Evolutionary conservation across 2,113 vertebrate genomes (phyloP), one percentile per base, ranked within the genome.

Genomic region (Hypomesus transpacificus): DNA sequence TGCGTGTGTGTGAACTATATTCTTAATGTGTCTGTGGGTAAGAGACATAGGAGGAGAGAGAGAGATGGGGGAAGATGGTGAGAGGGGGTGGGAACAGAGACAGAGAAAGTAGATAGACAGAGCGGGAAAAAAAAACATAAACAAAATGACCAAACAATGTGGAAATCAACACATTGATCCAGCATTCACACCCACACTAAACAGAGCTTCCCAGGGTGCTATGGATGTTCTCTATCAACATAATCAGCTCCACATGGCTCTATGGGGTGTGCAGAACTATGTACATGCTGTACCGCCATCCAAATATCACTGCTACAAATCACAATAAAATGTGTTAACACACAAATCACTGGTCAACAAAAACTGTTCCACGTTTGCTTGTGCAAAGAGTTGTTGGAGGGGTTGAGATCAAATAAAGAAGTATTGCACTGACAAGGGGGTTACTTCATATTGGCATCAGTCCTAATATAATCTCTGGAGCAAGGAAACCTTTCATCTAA

Each of bases 241-340:
- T 71, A 63, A 71, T 71, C 51, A 31, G 51, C 28, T 63, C 69
- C 69, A 63, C 69, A 71, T 71, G 60, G 50, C 61, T 3, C 51
- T 17, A 3, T 13, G 17, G 24, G 1, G 17, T 26, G 22, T 53
- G 52, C 7, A 54, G 18, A 63, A 24, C 17, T 17, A 24, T n/a
- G 54, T 20, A 39, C 18, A 39, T 14, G 9, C 21, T 46, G 57
- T 3, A 21, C 39, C 14, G 26, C 22, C 18, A 16, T 14, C 39
- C 21, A 67, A 21, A 3, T 7, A 14, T 51, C 14, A 53, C 22
- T 18, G 21, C 51, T n/a, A 56, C 66, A 56, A 68, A 68, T 68
- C 51, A 54, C 66, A 68, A 56, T 66, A 11, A 68, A 68, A 54
- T 11, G 7, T n/a, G 24, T 28, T n/a, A 68, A 51, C 22, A 16